These are phyloP conservation scores for Erythrolamprus reginae DNA, from an alignment of 2,113 vertebrate genomes.

Conservation along the genomic window DNA sequence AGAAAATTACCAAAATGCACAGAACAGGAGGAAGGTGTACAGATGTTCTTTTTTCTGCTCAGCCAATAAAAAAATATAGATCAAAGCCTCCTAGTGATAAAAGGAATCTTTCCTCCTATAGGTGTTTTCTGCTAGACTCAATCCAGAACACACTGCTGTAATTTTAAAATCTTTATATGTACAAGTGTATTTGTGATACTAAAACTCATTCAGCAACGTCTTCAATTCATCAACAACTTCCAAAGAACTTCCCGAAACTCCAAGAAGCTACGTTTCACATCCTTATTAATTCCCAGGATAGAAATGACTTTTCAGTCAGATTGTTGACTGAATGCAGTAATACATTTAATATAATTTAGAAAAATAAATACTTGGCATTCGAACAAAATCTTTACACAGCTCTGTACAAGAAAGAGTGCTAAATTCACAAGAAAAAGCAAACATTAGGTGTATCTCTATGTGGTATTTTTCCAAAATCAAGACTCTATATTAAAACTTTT, in stretches of 20 bases:
- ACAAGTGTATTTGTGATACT: constrained; percentile 14
- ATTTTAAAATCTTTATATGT: constrained; percentile 29
- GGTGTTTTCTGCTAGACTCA: neutral
- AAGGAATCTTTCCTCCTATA: neutral
- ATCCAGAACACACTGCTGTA: constrained; percentile 23
- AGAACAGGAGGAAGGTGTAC: neutral
- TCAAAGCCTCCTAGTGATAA: neutral
- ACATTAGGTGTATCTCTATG: neutral
- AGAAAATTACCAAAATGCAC: neutral
- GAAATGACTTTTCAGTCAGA: neutral
- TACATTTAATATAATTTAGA: neutral
- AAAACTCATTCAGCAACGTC: constrained; percentile 5
- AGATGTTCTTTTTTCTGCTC: neutral
- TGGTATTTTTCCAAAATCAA: neutral
- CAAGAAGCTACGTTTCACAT: neutral
- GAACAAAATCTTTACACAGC: neutral
- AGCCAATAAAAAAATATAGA: neutral
- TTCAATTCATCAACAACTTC: constrained; percentile 19
- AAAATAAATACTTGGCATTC: neutral
- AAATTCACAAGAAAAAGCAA: neutral
- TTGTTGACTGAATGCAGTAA: neutral
- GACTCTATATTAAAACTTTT: neutral
- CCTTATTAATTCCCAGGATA: neutral
- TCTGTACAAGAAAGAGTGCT: neutral
- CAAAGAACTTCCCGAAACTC: constrained; percentile 23